A percentile compares a stretch with the other conserved stretches of the same genome.
Evolutionary conservation across 2,888 invertebrate species (phyloP).

Genomic region (Hyalella azteca): DNA sequence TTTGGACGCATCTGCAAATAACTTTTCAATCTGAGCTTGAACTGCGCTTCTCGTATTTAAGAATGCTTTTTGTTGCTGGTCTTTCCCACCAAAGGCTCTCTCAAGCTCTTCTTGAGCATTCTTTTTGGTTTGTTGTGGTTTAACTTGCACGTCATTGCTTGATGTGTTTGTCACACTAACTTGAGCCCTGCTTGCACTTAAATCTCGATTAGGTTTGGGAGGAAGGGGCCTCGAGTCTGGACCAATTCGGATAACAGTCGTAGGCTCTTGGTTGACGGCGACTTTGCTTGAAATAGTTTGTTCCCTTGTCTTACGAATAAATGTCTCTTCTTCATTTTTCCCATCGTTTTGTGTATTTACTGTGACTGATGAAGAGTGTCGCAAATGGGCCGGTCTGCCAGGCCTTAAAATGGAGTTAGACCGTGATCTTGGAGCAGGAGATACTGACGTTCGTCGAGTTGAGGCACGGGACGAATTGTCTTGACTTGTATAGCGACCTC

Average conservation of each 20-base stretch:
- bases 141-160: background rate
- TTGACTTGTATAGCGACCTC: conserved; percentile 3
- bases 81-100: conserved; percentile 52
- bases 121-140: conserved; percentile 27
- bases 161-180: background rate
- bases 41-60: conserved; percentile 70
- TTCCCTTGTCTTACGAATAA: background rate
- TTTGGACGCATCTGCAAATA: conserved; percentile 78
- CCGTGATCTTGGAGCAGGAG: background rate
- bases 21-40: conserved; percentile 84
- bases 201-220: background rate
- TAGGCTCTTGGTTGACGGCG: background rate
- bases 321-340: background rate
- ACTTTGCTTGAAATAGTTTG: conserved; percentile 3
- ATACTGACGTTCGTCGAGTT: conserved; percentile 14
- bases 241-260: conserved; percentile 22
- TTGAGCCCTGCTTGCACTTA: background rate
- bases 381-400: background rate
- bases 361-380: background rate
- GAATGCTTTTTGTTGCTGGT: conserved; percentile 54
- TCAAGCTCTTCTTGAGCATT: conserved; percentile 50
- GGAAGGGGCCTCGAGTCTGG: conserved; percentile 19
- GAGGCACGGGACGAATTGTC: background rate
- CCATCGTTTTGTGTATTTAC: background rate
- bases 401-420: background rate